Evolutionary conservation across 2,888 invertebrate species (phyloP), one percentile per base, ranked within the genome.

Genomic region (Graphium colonna): DNA sequence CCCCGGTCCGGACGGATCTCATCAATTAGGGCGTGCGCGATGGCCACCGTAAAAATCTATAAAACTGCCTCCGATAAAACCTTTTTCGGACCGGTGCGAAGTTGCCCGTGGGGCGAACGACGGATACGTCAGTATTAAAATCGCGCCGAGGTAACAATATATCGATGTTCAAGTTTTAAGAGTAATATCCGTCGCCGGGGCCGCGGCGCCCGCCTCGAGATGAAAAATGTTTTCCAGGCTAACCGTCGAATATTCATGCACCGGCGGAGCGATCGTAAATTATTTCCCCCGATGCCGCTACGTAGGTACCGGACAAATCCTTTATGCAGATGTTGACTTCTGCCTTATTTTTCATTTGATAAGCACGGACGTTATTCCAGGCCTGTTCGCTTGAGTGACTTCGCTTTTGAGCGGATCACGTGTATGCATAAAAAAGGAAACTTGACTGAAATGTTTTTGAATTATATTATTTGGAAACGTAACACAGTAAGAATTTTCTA

Each of bases 1-100:
- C 78, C 73, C n/a, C 72, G 82, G 76, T 78, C 74, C 77, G 80
- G 77, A 73, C 77, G 81, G 81, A 82, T 81, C 83, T 80, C 84
- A 84, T 85, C 81, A 83, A 79, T 83, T 80, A 82, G 77, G 81
- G 79, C 77, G 78, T 76, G 26, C 75, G 74, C 69, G 69, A 72
- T 70, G 72, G 75, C 79, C 79, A 81, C 77, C 77, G 82, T 79
- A 83, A 83, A 82, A 82, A 71, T 77, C 75, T 73, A 78, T 79
- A 80, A 83, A 82, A 79, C 82, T 78, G 75, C 72, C 73, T 18
- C 21, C 33, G 75, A 69, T 67, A 69, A 65, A 67, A 68, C 64
- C 62, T 68, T n/a, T 69, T 69, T 71, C 63, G 62, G 67, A 73
- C 66, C n/a, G n/a, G n/a, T n/a, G n/a, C n/a, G n/a, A n/a, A n/a